Evolutionary conservation across 1,140 invertebrate genomes (phyloP), one percentile per base, ranked within the genome.

Genomic region (Stegodyphus dumicola): DNA sequence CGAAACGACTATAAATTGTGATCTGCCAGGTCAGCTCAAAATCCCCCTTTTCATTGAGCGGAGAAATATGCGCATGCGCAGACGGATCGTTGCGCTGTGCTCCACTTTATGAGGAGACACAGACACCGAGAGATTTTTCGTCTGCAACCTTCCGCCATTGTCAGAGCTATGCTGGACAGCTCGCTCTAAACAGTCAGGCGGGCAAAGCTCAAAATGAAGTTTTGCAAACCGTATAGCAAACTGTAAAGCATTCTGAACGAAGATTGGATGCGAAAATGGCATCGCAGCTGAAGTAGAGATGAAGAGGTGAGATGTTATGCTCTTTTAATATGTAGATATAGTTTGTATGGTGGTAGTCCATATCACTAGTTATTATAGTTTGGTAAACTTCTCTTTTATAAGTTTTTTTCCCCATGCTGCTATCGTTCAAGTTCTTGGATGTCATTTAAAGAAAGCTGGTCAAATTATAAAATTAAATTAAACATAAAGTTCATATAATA

Each of bases 21-120:
- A 73, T 73, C 70, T 49, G 15, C 49, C 51, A 73, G 70, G 70
- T 73, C 70, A 73, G 70, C 51, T 73, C 70, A 60, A 60, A 60
- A 60, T 60, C 70, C 70, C 70, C 15, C 70, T 73, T 53, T 73
- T 73, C 70, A 73, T 73, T 73, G 70, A 73, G 70, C 70, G 70
- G 17, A n/a, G 6, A 51, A 73, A 13, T 7, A 9, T 49, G 70
- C 70, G 70, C 70, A 73, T 73, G 70, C 70, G 70, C 51, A 73
- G 2, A 11, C 15, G 48, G 49, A 11, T 13, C 48, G 70, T 11
- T 52, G 70, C 70, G 51, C 70, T 73, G 48, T 49, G 6, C n/a
- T 51, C 49, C 49, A 15, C 15, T 33, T 33, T 33, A 33, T 33
- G 33, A 33, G 33, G 33, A 33, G 33, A 33, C 33, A 15, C 6